Conservation (phyloP, 2,113 vertebrate genomes). For the Psephotus haematonotus region DNA sequence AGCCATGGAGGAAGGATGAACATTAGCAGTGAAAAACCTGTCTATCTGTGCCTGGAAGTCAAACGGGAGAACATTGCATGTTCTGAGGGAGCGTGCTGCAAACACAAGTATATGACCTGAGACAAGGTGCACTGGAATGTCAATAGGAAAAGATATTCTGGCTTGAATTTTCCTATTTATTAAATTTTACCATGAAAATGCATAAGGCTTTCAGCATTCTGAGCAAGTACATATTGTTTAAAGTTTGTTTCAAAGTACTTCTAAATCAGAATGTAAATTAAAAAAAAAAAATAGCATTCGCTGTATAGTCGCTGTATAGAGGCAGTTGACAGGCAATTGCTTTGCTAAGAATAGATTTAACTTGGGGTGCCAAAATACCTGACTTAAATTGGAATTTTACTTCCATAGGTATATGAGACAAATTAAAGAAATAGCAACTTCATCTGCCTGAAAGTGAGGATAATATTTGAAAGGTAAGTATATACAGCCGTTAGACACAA, state of each 20-base stretch:
- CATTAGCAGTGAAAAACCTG: neutral
- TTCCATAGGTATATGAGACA: neutral
- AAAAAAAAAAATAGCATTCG: neutral
- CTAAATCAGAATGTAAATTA: neutral
- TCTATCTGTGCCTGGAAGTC: rapidly evolving
- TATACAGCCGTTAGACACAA: neutral
- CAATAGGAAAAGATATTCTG: neutral
- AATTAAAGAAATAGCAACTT: neutral
- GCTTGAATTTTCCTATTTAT: neutral
- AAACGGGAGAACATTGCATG: neutral
- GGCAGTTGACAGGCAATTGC: neutral
- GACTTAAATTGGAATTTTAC: neutral
- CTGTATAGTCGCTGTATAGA: neutral
- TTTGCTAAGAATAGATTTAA: neutral
- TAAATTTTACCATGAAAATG: neutral
- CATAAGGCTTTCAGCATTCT: neutral
- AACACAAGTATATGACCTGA: neutral
- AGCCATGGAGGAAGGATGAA: neutral
- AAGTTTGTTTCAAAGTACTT: neutral
- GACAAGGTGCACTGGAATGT: neutral
- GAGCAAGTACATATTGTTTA: neutral
- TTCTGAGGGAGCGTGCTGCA: neutral
- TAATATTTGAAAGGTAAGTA: neutral
- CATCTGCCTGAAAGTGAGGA: neutral
- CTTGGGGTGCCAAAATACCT: neutral